These are phyloP conservation scores for Caiman crocodilus DNA, from an alignment of 2,797 vertebrate genomes.

Conservation along the genomic window DNA sequence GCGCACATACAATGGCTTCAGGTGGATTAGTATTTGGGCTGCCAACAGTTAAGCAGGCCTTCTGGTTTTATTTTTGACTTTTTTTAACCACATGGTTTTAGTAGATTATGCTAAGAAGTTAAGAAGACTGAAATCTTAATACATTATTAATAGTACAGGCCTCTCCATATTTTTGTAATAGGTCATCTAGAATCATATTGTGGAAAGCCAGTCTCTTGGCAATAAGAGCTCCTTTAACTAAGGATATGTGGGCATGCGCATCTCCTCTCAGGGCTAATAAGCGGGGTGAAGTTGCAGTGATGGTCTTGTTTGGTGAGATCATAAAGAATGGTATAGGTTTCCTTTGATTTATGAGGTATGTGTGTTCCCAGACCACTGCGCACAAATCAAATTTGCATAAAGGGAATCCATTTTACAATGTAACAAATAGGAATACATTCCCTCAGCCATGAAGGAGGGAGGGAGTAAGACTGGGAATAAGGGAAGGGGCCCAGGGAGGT, in stretches of 20 bases:
- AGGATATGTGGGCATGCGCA: not conserved
- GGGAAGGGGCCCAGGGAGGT: no score
- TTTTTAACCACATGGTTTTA: not conserved
- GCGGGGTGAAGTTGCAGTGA: not conserved
- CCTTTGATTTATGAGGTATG: no score
- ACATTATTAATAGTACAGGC: not conserved
- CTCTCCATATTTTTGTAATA: not conserved
- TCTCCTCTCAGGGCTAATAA: not conserved
- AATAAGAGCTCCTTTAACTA: not conserved
- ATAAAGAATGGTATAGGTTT: no score
- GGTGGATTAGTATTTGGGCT: not conserved
- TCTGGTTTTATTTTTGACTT: no score
- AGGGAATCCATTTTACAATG: no score
- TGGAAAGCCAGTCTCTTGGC: not conserved
- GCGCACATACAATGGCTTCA: not conserved
- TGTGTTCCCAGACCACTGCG: no score
- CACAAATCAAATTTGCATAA: no score
- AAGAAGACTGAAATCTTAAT: not conserved
- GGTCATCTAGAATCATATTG: not conserved
- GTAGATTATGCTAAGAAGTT: not conserved
- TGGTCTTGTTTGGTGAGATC: not conserved
- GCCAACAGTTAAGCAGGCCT: not conserved
- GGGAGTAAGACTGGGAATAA: no score
- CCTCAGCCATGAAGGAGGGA: no score
- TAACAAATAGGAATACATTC: no score